phyloP scores from a whole-genome alignment of 2,888 invertebrate species.

The Lumbricus terrestris region DNA sequence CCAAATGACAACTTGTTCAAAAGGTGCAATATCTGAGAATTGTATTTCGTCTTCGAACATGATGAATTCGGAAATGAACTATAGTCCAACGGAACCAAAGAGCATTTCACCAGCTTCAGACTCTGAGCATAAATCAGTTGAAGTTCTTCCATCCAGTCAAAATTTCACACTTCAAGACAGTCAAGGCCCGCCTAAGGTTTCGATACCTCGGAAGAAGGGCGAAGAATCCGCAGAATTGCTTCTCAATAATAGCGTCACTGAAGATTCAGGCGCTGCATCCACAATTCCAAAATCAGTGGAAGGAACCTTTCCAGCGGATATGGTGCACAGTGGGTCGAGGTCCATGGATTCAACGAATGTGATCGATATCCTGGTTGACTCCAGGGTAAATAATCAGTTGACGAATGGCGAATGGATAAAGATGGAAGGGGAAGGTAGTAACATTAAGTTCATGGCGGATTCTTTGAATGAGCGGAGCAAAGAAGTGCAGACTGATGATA shows the following conservation, averaged over 20 bases:
- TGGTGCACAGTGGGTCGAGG: background rate
- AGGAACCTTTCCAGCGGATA: background rate
- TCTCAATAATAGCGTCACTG: background rate
- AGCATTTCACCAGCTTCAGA: background rate
- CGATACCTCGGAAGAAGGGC: background rate
- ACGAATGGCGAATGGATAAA: background rate
- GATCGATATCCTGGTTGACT: background rate
- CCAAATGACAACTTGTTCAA: background rate
- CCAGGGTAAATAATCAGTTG: background rate
- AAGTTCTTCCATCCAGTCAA: background rate
- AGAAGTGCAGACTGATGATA: slow-evolving; percentile 8
- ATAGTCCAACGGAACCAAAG: background rate
- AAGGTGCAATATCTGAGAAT: background rate
- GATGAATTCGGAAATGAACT: background rate
- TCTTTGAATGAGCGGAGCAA: background rate
- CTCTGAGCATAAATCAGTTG: background rate
- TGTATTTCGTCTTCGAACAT: background rate
- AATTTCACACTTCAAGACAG: background rate
- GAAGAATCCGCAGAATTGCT: background rate
- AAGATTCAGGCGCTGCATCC: background rate
- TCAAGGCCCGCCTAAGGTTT: background rate
- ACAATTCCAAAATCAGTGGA: background rate
- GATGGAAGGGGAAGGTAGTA: background rate
- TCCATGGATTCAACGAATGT: background rate
- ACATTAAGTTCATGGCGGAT: background rate